A percentile compares a stretch with the other conserved stretches of the same genome.
phyloP scores from a whole-genome alignment of 92 coral and sea anemone species.

The Bergia puertoricense region DNA sequence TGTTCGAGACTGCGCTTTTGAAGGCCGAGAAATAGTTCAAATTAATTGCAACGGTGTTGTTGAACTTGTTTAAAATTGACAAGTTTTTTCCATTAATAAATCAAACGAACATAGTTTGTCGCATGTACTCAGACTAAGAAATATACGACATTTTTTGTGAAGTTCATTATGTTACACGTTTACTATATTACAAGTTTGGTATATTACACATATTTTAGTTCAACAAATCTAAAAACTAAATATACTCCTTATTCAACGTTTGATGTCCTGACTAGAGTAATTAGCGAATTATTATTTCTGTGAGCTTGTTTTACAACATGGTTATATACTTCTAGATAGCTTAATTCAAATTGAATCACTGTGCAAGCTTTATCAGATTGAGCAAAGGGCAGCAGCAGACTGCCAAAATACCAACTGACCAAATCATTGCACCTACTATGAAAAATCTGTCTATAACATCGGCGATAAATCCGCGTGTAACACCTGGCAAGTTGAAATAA shows the following conservation, averaged over 20 bases:
- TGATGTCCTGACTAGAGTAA: not conserved
- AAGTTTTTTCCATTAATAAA: too few species aligned
- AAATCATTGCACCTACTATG: constrained; percentile 82
- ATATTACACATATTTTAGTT: too few species aligned
- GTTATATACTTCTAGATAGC: not conserved
- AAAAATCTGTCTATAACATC: constrained; percentile 76
- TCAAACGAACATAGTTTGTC: too few species aligned
- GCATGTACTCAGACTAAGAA: too few species aligned
- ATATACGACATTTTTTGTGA: not conserved
- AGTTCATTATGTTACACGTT: not conserved
- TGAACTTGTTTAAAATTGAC: too few species aligned
- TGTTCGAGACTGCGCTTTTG: too few species aligned
- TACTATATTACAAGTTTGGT: too few species aligned
- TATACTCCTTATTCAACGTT: not conserved
- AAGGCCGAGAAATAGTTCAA: too few species aligned
- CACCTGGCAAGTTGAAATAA: constrained; percentile 83
- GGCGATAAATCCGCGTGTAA: constrained; percentile 68
- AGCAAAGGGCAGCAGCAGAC: constrained; percentile 88
- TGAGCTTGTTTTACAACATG: not conserved
- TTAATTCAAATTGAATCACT: constrained; percentile 19
- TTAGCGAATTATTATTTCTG: not conserved
- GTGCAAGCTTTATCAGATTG: constrained; percentile 79
- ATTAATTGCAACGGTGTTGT: too few species aligned
- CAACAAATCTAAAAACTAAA: too few species aligned
- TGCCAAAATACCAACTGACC: constrained; percentile 72